Evolutionary conservation across 1,140 invertebrate genomes (phyloP).

Genomic region (Sitodiplosis mosellana): DNA sequence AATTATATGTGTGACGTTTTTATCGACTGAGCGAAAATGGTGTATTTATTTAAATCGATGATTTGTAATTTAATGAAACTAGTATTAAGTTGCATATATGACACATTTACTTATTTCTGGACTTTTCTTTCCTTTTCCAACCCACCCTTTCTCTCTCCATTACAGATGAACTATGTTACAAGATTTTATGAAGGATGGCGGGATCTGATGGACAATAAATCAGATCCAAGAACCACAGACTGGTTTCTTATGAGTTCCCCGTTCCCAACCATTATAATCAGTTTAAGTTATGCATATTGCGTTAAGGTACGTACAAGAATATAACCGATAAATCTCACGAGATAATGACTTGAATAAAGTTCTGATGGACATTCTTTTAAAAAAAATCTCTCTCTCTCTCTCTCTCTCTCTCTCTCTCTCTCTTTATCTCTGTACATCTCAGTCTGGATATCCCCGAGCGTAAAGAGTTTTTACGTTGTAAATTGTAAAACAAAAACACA

Average conservation of each 20-base stretch:
- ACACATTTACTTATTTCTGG: no score
- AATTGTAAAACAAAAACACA: no score
- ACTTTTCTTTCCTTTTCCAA: no score
- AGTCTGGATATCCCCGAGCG: no score
- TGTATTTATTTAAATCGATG: no score
- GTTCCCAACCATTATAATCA: slow-evolving; percentile 57
- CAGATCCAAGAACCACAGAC: slow-evolving; percentile 63
- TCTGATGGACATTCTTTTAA: neutral
- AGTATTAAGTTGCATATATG: no score
- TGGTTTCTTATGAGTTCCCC: slow-evolving; percentile 73
- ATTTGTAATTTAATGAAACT: no score
- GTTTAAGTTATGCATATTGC: slow-evolving; percentile 55
- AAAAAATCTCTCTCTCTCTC: neutral
- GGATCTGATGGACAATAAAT: slow-evolving; percentile 53
- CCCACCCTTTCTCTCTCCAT: slow-evolving; percentile 12
- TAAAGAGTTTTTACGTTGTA: no score
- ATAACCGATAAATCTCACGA: neutral
- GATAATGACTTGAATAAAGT: neutral
- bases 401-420: no score
- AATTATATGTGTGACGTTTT: no score
- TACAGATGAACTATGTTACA: slow-evolving; percentile 29
- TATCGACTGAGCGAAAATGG: no score
- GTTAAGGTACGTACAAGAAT: slow-evolving; percentile 38
- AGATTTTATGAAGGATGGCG: slow-evolving; percentile 32
- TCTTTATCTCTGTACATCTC: no score